Evolutionary conservation across 2,888 invertebrate species (phyloP).

Genomic region (Gordius sp.): DNA sequence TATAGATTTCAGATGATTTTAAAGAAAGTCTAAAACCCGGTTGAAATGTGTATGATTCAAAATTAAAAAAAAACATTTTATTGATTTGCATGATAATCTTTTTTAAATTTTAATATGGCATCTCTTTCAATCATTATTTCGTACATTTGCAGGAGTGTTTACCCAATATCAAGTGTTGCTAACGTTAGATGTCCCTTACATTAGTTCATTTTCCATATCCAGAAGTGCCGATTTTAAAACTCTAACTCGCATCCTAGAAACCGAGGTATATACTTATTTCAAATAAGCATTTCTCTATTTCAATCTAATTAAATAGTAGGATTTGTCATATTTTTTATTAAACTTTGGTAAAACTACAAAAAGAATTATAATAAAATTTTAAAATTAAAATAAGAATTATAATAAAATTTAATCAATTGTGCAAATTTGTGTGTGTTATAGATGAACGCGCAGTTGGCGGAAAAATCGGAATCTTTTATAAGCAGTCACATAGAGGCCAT

Average conservation of each 20-base stretch:
- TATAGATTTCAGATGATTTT: too few species aligned
- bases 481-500: constrained; percentile 1
- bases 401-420: too few species aligned
- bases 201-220: neutral
- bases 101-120: too few species aligned
- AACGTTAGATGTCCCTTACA: constrained; percentile 11
- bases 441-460: neutral
- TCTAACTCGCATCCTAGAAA: constrained; percentile 5
- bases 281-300: neutral
- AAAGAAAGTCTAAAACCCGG: too few species aligned
- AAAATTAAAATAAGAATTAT: too few species aligned
- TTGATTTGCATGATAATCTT: too few species aligned
- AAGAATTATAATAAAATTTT: too few species aligned
- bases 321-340: neutral
- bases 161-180: constrained; percentile 11
- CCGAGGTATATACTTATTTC: neutral
- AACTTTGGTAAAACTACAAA: too few species aligned
- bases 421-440: neutral
- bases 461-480: neutral
- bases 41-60: too few species aligned
- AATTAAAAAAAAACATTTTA: too few species aligned
- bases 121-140: too few species aligned
- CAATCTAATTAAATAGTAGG: neutral
- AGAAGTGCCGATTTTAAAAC: constrained; percentile 11
- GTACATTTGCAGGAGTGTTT: neutral